Percentiles rank a stretch among this genome's conserved stretches.
phyloP scores from a whole-genome alignment of 2,113 vertebrate species.

The Ptilorrhoa leucosticta region DNA sequence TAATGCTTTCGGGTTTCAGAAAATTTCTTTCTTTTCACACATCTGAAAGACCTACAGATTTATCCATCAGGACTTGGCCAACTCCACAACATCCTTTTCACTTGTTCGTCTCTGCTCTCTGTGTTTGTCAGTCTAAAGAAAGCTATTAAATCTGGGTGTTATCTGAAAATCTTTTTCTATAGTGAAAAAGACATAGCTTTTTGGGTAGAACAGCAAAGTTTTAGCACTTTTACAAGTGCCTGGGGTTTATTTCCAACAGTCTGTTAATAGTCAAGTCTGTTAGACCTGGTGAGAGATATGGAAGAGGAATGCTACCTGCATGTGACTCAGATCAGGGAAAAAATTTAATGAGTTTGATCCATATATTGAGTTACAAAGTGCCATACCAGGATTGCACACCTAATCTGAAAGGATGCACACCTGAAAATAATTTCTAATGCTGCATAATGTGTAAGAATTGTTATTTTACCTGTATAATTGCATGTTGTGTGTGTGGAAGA shows the following conservation, averaged over 20 bases:
- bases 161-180: not conserved
- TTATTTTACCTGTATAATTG: not conserved
- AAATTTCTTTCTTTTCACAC: not conserved
- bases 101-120: not conserved
- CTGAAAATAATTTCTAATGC: not conserved
- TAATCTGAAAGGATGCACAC: not conserved
- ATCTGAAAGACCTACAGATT: not conserved
- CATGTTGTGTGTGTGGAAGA: not conserved
- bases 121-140: not conserved
- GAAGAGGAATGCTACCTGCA: not conserved
- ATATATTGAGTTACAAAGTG: not conserved
- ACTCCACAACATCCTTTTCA: not conserved
- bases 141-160: not conserved
- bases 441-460: not conserved
- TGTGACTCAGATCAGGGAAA: not conserved
- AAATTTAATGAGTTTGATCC: not conserved
- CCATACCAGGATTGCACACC: not conserved
- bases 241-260: not conserved
- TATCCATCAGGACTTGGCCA: not conserved
- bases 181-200: not conserved
- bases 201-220: not conserved
- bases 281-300: not conserved
- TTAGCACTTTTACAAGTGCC: not conserved
- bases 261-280: not conserved
- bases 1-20: not conserved